phyloP scores from a whole-genome alignment of 1,140 invertebrate species.

The Hyphantria cunea region DNA sequence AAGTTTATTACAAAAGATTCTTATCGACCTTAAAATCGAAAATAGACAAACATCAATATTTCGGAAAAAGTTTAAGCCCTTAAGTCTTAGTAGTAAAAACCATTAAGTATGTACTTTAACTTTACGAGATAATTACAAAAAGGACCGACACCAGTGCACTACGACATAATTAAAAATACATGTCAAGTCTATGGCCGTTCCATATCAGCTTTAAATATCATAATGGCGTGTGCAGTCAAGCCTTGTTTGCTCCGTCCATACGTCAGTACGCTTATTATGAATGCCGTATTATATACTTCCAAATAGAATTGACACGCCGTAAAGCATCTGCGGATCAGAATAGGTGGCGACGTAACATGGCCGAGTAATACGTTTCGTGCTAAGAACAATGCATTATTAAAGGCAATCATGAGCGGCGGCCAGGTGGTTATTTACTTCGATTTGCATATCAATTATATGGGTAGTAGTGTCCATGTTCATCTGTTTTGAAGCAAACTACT shows the following conservation, averaged over 20 bases:
- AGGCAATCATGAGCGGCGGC: slow-evolving; percentile 46
- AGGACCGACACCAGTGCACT: slow-evolving; percentile 24
- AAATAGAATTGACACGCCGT: slow-evolving; percentile 22
- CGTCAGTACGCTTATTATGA: slow-evolving; percentile 43
- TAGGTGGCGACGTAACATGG: slow-evolving; percentile 11
- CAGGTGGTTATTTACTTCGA: slow-evolving; percentile 50
- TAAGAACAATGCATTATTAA: slow-evolving; percentile 49
- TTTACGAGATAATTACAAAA: slow-evolving; percentile 4
- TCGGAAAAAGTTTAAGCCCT: too few species aligned
- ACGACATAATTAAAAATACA: slow-evolving; percentile 43
- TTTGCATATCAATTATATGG: slow-evolving; percentile 55
- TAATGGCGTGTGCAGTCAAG: slow-evolving; percentile 51
- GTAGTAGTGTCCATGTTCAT: slow-evolving; percentile 34
- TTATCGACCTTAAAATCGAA: too few species aligned
- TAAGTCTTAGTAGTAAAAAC: too few species aligned
- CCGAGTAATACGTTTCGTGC: slow-evolving; percentile 46
- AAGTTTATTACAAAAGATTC: too few species aligned
- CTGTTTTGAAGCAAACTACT: too few species aligned
- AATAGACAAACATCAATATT: too few species aligned
- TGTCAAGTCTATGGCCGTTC: slow-evolving; percentile 43
- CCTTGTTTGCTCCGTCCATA: too few species aligned
- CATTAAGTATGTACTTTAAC: neutral
- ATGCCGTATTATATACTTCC: slow-evolving; percentile 31
- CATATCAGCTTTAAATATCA: slow-evolving; percentile 49
- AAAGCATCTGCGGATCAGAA: slow-evolving; percentile 2